phyloP scores from a whole-genome alignment of 2,888 invertebrate species.

The Ophion ellenae region DNA sequence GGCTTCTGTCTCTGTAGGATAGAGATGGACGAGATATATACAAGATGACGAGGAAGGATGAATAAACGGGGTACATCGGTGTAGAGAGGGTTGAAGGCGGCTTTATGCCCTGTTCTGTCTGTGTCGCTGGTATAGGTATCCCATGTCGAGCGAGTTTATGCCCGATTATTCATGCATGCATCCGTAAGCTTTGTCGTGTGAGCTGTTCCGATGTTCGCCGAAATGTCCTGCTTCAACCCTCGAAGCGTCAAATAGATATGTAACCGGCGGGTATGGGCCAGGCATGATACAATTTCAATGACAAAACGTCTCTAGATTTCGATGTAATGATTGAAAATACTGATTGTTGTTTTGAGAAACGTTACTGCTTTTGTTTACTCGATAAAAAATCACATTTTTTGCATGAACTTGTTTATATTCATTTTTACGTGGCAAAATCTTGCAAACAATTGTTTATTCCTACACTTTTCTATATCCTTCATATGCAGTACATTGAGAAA shows the following conservation, averaged over 20 bases:
- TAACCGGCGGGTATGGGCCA: background rate
- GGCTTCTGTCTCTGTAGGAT: background rate
- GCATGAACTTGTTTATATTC: too few species aligned
- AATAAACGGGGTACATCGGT: conserved; percentile 10
- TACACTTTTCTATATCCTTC: too few species aligned
- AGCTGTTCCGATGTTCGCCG: conserved; percentile 49
- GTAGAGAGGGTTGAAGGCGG: conserved; percentile 50
- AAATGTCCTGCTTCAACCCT: conserved; percentile 51
- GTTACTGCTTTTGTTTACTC: too few species aligned
- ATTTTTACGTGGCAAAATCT: too few species aligned
- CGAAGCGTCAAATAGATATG: conserved; percentile 10
- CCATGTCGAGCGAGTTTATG: conserved; percentile 59
- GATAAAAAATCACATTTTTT: too few species aligned
- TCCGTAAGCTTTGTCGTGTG: conserved; percentile 63
- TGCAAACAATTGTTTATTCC: too few species aligned
- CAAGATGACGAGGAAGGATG: conserved; percentile 37
- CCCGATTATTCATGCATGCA: conserved; percentile 65
- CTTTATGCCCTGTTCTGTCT: conserved; percentile 59
- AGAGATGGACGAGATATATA: conserved; percentile 21
- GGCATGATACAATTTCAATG: conserved; percentile 1
- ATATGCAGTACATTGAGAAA: too few species aligned
- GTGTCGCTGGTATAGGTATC: conserved; percentile 45
- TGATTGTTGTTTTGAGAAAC: too few species aligned
- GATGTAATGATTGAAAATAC: too few species aligned
- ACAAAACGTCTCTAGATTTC: too few species aligned